phyloP scores from a whole-genome alignment of 2,113 vertebrate species.

The Osmerus eperlanus region DNA sequence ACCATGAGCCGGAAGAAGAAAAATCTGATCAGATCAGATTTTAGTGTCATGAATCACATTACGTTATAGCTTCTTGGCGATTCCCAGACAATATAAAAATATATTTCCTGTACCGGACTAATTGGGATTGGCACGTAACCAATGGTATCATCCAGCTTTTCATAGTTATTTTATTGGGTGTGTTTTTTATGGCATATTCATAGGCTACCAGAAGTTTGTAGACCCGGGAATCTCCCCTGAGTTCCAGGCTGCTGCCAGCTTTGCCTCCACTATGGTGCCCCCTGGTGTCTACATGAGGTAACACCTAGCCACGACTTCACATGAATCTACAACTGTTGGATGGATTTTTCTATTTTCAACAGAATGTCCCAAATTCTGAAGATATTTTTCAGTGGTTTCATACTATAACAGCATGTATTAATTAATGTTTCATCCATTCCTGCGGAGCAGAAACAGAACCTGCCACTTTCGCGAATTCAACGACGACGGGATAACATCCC shows the following conservation, averaged over 20 bases:
- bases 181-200: constrained; percentile 5
- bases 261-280: constrained; percentile 80
- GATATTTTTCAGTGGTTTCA: not conserved
- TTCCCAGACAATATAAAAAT: too few relatives aligned
- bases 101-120: too few relatives aligned
- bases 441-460: constrained; percentile 68
- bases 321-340: too few relatives aligned
- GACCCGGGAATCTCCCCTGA: constrained; percentile 78
- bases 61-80: not conserved
- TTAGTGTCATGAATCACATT: not conserved
- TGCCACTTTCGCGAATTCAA: constrained; percentile 71
- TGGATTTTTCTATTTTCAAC: not conserved
- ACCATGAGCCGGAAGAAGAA: constrained; percentile 23
- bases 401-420: too few relatives aligned
- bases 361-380: not conserved
- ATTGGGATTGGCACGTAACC: too few relatives aligned
- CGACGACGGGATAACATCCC: constrained; percentile 46
- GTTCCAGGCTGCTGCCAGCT: constrained; percentile 69
- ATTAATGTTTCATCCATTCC: not conserved
- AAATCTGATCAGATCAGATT: not conserved
- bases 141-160: too few relatives aligned
- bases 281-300: constrained; percentile 88
- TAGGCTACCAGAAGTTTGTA: constrained; percentile 82
- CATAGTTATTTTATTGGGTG: not conserved
- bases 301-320: not conserved